phyloP scores from a whole-genome alignment of 2,113 vertebrate genomes.

The Paracanthobrama guichenoti region DNA sequence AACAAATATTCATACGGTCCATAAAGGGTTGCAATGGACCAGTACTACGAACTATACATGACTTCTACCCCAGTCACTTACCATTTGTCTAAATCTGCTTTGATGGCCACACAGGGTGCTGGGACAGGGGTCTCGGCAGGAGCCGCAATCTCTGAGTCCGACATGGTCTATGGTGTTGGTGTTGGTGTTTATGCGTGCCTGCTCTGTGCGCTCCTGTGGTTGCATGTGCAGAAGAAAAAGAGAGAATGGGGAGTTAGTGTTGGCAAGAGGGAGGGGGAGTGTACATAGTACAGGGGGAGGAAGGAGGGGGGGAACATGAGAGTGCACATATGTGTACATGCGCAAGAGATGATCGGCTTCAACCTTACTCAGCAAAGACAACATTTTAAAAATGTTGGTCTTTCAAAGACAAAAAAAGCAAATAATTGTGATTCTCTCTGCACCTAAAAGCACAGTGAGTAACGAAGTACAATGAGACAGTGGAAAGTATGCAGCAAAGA shows the following conservation, averaged over 20 bases:
- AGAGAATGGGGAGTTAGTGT: constrained; percentile 50
- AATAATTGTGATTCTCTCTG: background rate
- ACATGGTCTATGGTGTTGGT: constrained; percentile 68
- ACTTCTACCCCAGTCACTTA: constrained; percentile 58
- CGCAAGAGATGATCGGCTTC: constrained; percentile 38
- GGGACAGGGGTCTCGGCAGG: constrained; percentile 71
- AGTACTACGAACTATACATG: background rate
- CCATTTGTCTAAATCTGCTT: constrained; percentile 80
- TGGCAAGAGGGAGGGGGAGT: constrained; percentile 22
- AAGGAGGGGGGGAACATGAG: constrained; percentile 53
- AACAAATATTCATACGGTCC: background rate
- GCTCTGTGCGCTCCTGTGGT: constrained; percentile 63
- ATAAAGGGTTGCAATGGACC: background rate
- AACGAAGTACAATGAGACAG: background rate
- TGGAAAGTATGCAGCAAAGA: constrained; percentile 11
- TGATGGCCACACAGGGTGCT: constrained; percentile 70
- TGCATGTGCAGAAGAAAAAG: constrained; percentile 60
- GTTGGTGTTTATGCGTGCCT: constrained; percentile 61
- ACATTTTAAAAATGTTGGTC: background rate
- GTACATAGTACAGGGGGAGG: constrained; percentile 47
- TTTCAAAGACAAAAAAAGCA: background rate
- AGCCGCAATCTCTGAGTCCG: constrained; percentile 72
- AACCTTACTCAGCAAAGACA: background rate
- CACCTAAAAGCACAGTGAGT: background rate
- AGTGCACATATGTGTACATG: constrained; percentile 61